phyloP scores from a whole-genome alignment of 2,797 vertebrate genomes.

The Scarus forsteni region DNA sequence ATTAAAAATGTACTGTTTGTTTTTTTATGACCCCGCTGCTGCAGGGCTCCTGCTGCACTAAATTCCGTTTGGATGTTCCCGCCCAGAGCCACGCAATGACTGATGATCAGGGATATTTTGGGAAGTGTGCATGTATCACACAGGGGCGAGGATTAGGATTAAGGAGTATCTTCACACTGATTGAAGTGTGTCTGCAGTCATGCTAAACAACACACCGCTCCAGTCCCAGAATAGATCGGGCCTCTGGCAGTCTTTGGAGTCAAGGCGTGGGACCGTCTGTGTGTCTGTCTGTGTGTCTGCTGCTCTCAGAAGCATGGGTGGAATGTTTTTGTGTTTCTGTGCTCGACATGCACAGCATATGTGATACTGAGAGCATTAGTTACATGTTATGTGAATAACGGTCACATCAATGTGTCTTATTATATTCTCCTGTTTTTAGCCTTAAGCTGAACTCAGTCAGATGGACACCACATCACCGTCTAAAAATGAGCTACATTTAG shows the following conservation, averaged over 20 bases:
- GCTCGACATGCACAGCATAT: too few species aligned
- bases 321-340: neutral
- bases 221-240: slow-evolving; percentile 45
- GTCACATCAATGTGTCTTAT: too few species aligned
- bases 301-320: neutral
- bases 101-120: slow-evolving; percentile 43
- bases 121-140: slow-evolving; percentile 32
- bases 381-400: too few species aligned
- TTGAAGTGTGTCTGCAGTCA: slow-evolving; percentile 54
- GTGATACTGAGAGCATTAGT: too few species aligned
- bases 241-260: slow-evolving; percentile 18
- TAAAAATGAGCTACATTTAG: too few species aligned
- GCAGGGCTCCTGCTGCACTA: neutral
- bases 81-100: slow-evolving; percentile 30
- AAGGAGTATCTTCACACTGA: slow-evolving; percentile 40
- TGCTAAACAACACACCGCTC: slow-evolving; percentile 38
- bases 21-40: slow-evolving; percentile 2
- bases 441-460: too few species aligned
- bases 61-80: slow-evolving; percentile 14
- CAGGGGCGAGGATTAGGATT: slow-evolving; percentile 52
- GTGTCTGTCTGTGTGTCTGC: slow-evolving; percentile 24
- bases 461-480: too few species aligned
- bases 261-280: slow-evolving; percentile 30
- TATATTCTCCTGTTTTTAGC: too few species aligned
- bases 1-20: neutral